Evolutionary conservation across 2,113 vertebrate species (phyloP).

Genomic region (Anthoscopus minutus): DNA sequence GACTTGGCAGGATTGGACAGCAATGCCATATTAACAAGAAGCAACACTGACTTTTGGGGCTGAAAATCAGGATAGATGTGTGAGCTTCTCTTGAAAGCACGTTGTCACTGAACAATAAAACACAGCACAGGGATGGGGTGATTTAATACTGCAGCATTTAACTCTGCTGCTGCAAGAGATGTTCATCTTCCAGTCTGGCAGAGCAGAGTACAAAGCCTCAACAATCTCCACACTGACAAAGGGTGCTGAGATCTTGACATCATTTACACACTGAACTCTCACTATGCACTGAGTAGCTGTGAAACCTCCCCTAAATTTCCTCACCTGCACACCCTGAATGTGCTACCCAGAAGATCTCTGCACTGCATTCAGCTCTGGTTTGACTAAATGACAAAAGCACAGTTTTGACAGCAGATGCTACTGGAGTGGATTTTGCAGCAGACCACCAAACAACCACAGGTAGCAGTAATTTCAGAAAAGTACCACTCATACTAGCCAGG

Average conservation of each 20-base stretch:
- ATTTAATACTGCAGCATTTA: not conserved
- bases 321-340: not conserved
- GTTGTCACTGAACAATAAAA: not conserved
- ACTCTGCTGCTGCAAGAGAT: not conserved
- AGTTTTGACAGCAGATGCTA: not conserved
- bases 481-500: not conserved
- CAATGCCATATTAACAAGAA: not conserved
- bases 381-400: not conserved
- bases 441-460: not conserved
- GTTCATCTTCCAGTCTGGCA: not conserved
- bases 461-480: not conserved
- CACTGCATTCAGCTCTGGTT: not conserved
- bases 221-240: not conserved
- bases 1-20: not conserved
- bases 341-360: not conserved
- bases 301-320: not conserved
- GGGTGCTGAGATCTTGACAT: not conserved
- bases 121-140: not conserved
- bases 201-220: not conserved
- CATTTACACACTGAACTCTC: not conserved
- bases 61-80: not conserved
- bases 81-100: not conserved
- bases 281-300: not conserved
- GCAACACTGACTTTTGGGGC: not conserved
- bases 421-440: not conserved